Evolutionary conservation across 1,140 invertebrate genomes (phyloP).

Genomic region (Linepithema humile): DNA sequence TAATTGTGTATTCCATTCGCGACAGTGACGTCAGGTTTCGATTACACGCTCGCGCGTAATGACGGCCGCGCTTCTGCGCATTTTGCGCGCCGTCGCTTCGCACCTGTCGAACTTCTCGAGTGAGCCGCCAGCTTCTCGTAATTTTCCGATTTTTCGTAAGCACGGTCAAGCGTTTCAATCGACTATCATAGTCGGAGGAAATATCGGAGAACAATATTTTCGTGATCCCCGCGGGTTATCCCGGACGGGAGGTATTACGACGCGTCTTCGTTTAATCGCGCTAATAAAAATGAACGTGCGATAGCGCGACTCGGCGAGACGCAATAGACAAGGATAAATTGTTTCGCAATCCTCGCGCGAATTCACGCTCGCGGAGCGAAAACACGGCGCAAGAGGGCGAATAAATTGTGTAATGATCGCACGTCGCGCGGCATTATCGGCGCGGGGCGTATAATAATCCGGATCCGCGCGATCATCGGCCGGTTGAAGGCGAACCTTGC

Average conservation of each 20-base stretch:
- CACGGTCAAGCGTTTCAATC: background rate
- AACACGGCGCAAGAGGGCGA: background rate
- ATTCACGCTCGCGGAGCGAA: background rate
- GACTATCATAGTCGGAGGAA: too few species aligned
- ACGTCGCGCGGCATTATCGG: background rate
- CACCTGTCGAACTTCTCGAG: background rate
- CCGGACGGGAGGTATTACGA: too few species aligned
- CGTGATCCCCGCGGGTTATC: too few species aligned
- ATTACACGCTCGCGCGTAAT: slow-evolving; percentile 62
- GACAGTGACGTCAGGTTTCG: slow-evolving; percentile 64
- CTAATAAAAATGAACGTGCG: too few species aligned
- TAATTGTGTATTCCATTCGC: slow-evolving; percentile 64
- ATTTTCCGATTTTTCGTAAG: background rate
- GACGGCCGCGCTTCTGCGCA: background rate
- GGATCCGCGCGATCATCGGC: slow-evolving; percentile 21
- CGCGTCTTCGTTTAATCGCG: too few species aligned
- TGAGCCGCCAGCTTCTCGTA: background rate
- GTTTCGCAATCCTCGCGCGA: too few species aligned
- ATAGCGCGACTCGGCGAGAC: too few species aligned
- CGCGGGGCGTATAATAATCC: background rate
- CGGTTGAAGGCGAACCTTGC: slow-evolving; percentile 12
- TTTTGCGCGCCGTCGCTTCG: background rate
- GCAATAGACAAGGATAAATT: too few species aligned
- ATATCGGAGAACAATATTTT: too few species aligned
- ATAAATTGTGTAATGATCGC: slow-evolving; percentile 46